Conservation (phyloP, 2,888 invertebrate genomes). For the Agrochola lychnidis region DNA sequence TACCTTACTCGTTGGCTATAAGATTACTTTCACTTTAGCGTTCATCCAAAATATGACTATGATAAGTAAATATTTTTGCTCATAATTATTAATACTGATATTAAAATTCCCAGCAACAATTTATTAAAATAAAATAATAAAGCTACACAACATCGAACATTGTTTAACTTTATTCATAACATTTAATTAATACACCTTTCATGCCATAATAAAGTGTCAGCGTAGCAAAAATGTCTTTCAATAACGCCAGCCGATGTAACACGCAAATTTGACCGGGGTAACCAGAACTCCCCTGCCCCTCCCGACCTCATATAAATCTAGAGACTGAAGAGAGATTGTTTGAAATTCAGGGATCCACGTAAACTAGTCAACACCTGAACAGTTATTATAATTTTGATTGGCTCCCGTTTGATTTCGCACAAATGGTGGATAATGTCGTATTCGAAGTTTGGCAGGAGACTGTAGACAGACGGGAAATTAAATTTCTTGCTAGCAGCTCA, state of each 20-base stretch:
- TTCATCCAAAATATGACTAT: not conserved
- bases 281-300: slow-evolving; percentile 55
- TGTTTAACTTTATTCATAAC: slow-evolving; percentile 39
- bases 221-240: slow-evolving; percentile 65
- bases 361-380: slow-evolving; percentile 72
- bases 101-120: slow-evolving; percentile 13
- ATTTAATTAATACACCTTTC: slow-evolving; percentile 57
- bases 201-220: slow-evolving; percentile 53
- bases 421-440: slow-evolving; percentile 72
- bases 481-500: slow-evolving; percentile 68
- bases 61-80: not conserved
- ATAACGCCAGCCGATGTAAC: slow-evolving; percentile 62
- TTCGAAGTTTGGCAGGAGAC: slow-evolving; percentile 64
- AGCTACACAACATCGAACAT: slow-evolving; percentile 3
- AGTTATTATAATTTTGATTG: slow-evolving; percentile 85
- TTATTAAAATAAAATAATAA: not conserved
- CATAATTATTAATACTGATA: not conserved
- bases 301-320: not conserved
- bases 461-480: slow-evolving; percentile 80
- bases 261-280: slow-evolving; percentile 67
- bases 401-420: slow-evolving; percentile 73
- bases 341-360: slow-evolving; percentile 52
- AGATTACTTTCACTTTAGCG: not conserved
- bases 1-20: not conserved
- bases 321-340: slow-evolving; percentile 14